Evolutionary conservation across 2,797 vertebrate genomes (phyloP).

Genomic region (Hylomyscus alleni): DNA sequence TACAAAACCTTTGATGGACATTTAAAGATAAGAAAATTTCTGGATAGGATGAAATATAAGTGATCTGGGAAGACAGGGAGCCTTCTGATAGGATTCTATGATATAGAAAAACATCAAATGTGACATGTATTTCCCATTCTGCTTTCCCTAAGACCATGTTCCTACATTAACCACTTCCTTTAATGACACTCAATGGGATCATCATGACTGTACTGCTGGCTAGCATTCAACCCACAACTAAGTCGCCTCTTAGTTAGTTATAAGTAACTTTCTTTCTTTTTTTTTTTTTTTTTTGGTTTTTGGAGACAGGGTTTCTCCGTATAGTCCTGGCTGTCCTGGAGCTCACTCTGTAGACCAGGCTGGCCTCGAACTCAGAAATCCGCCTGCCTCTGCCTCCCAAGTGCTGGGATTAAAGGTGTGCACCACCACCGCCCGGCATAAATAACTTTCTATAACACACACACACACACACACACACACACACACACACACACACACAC

Average conservation of each 20-base stretch:
- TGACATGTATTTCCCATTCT: background rate
- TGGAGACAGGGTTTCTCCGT: no score
- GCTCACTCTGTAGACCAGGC: no score
- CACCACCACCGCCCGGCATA: no score
- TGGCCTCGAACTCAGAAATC: no score
- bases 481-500: no score
- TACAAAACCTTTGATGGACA: background rate
- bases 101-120: background rate
- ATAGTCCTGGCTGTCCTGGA: no score
- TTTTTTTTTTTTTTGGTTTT: no score
- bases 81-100: background rate
- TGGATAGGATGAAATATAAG: background rate
- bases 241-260: background rate
- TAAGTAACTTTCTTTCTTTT: no score
- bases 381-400: no score
- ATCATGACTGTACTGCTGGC: background rate
- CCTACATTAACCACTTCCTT: background rate
- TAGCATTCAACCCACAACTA: background rate
- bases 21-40: conserved; percentile 61
- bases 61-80: background rate
- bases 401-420: no score
- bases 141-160: background rate
- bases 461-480: no score
- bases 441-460: no score
- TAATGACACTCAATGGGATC: background rate